Evolutionary conservation across 1,140 invertebrate genomes (phyloP), one percentile per base, ranked within the genome.

Genomic region (Eubasilissa regina): DNA sequence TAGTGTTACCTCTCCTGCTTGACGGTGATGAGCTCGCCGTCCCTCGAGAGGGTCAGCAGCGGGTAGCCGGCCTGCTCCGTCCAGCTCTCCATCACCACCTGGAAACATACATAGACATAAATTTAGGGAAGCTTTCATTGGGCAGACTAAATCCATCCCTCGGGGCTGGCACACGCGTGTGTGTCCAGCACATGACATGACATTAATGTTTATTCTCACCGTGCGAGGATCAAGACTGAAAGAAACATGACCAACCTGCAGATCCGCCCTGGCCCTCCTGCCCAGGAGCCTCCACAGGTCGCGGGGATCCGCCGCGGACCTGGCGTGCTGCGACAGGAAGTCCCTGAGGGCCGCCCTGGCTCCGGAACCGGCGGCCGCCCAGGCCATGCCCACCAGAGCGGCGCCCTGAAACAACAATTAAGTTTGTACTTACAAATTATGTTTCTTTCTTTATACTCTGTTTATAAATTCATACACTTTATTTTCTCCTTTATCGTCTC

Each of bases 81-180:
- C 95, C 95, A 97, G 0, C 95, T 95, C 81, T 96, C 94, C 94
- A 97, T 95, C 74, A 97, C 93, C 10, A 88, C 89, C 93, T 93
- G 83, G 4, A 85, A 82, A 56, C 11, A 80, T 25, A 62, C 12
- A 62, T 21, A 62, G 8, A 21, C n/a, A n/a, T n/a, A n/a, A n/a
- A n/a, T n/a, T n/a, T n/a, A n/a, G n/a, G n/a, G n/a, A n/a, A n/a
- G n/a, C n/a, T n/a, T n/a, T n/a, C n/a, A n/a, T n/a, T n/a, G n/a
- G n/a, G n/a, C n/a, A n/a, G n/a, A n/a, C n/a, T n/a, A n/a, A n/a
- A n/a, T n/a, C n/a, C n/a, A n/a, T n/a, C n/a, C n/a, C n/a, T n/a
- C n/a, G n/a, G n/a, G n/a, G n/a, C n/a, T n/a, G n/a, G n/a, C n/a
- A n/a, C n/a, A n/a, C n/a, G n/a, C n/a, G n/a, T n/a, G n/a, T n/a